These are phyloP conservation scores for Microctenopoma steveboyesi DNA, from an alignment of 2,797 vertebrate species.

Conservation along the genomic window DNA sequence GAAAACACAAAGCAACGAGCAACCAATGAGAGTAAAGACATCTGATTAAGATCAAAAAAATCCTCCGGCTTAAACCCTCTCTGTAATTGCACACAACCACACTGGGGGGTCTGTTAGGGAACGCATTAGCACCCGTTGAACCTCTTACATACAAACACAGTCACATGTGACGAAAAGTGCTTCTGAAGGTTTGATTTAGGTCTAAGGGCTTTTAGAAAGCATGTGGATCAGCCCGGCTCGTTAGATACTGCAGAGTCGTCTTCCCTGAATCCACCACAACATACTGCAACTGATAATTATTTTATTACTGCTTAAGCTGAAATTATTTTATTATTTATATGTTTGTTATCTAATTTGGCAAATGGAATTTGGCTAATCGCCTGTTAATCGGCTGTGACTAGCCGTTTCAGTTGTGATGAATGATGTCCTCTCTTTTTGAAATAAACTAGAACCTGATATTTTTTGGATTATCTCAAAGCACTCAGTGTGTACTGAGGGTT, in stretches of 20 bases:
- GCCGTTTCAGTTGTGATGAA: too few relatives aligned
- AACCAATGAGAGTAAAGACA: conserved; percentile 59
- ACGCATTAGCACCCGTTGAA: conserved; percentile 31
- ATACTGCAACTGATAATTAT: neutral
- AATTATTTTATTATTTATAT: too few relatives aligned
- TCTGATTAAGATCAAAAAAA: conserved; percentile 57
- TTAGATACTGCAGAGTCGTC: neutral
- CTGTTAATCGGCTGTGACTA: too few relatives aligned
- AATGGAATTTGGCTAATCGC: too few relatives aligned
- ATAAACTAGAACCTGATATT: neutral
- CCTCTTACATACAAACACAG: conserved; percentile 24
- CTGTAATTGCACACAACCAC: conserved; percentile 7
- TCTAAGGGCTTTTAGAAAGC: neutral
- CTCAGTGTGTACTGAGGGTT: neutral
- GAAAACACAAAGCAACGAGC: conserved; percentile 33
- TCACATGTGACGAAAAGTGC: conserved; percentile 35
- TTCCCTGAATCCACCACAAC: neutral
- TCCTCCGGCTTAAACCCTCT: conserved; percentile 47
- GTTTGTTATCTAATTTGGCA: too few relatives aligned
- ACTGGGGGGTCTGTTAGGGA: conserved; percentile 14
- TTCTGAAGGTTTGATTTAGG: conserved; percentile 27
- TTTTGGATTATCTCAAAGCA: neutral
- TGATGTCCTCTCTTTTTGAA: neutral
- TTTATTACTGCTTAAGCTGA: neutral
- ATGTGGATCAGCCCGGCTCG: neutral